Percentiles rank a stretch among this genome's conserved stretches.
Conservation (phyloP, 2,113 vertebrate genomes). For the Platichthys stellatus region DNA sequence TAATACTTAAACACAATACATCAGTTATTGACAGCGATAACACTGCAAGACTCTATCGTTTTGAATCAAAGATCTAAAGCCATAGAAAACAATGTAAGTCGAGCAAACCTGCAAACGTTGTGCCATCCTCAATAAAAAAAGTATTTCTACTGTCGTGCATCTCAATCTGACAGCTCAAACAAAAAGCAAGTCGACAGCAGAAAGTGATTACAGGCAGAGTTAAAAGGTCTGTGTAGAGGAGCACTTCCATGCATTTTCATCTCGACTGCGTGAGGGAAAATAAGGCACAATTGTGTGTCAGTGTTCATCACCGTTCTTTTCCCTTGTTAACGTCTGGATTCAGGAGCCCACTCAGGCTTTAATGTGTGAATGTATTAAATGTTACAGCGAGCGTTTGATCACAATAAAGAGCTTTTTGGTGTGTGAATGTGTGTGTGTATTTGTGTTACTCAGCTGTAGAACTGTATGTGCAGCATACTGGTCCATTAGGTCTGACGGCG, state of each 20-base stretch:
- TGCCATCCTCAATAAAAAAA: neutral
- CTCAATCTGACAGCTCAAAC: neutral
- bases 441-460: slow-evolving; percentile 6
- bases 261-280: neutral
- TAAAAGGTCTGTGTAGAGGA: neutral
- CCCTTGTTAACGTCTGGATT: neutral
- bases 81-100: neutral
- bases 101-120: neutral
- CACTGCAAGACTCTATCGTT: too few species aligned
- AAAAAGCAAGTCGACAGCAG: neutral
- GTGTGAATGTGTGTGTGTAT: neutral
- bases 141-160: neutral
- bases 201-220: neutral
- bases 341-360: neutral
- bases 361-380: neutral
- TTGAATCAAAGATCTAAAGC: too few species aligned
- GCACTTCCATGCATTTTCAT: neutral
- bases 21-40: too few species aligned
- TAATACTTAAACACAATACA: too few species aligned
- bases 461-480: slow-evolving; percentile 5
- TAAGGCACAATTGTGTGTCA: neutral
- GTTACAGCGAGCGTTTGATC: neutral
- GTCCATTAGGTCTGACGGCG: slow-evolving; percentile 42
- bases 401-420: neutral
- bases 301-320: neutral